A percentile compares a stretch with the other conserved stretches of the same genome.
phyloP scores from a whole-genome alignment of 2,113 vertebrate species.

The Lathamus discolor region DNA sequence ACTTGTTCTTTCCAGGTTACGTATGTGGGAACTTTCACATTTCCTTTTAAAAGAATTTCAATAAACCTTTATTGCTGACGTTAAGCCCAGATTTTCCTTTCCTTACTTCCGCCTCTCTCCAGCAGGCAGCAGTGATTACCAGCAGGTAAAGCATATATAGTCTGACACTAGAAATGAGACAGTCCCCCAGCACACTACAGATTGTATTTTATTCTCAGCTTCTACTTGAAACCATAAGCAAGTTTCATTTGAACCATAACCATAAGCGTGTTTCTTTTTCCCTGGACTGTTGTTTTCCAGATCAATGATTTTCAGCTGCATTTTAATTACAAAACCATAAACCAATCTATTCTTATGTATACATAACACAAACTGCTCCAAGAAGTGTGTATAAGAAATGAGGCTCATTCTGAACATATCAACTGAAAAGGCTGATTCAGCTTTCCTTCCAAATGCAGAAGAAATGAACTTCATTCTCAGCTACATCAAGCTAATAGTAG shows the following conservation, averaged over 20 bases:
- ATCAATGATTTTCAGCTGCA: constrained; percentile 11
- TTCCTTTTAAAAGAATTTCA: background rate
- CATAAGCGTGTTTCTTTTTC: background rate
- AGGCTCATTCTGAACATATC: background rate
- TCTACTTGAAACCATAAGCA: background rate
- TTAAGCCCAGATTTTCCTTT: background rate
- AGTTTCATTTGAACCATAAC: background rate
- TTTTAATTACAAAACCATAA: constrained; percentile 34
- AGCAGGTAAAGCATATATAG: background rate
- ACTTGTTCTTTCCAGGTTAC: background rate
- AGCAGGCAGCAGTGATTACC: background rate
- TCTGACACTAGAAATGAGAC: background rate
- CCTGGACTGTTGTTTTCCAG: background rate
- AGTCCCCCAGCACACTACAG: background rate
- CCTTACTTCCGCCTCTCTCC: background rate
- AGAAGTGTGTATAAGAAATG: background rate
- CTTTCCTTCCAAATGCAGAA: background rate
- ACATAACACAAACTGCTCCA: background rate
- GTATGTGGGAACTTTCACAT: background rate
- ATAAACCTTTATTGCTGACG: background rate
- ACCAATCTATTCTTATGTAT: background rate
- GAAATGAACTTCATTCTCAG: background rate
- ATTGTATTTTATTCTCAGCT: background rate
- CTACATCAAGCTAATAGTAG: background rate
- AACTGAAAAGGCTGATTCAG: background rate